A percentile compares a stretch with the other conserved stretches of the same genome.
phyloP scores from a whole-genome alignment of 2,888 invertebrate genomes.

The Drosophila prolongata region DNA sequence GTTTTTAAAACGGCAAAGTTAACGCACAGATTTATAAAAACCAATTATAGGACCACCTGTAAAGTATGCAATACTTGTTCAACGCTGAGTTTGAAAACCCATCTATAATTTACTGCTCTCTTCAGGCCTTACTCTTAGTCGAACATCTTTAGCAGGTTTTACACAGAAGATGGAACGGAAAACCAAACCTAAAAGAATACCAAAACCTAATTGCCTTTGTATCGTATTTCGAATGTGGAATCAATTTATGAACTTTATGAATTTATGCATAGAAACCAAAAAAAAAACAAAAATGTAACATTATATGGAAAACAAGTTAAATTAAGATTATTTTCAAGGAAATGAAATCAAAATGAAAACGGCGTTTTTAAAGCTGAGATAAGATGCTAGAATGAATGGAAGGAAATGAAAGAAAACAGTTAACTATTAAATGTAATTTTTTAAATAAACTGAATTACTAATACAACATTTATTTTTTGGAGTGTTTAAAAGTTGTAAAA shows the following conservation, averaged over 20 bases:
- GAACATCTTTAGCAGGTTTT: conserved; percentile 44
- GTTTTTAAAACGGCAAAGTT: conserved; percentile 25
- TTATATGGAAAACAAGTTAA: conserved; percentile 42
- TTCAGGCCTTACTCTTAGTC: conserved; percentile 47
- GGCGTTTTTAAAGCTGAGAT: conserved; percentile 37
- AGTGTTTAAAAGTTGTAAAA: conserved; percentile 81
- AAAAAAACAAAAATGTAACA: conserved; percentile 31
- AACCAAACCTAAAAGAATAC: conserved; percentile 33
- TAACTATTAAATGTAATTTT: conserved; percentile 80
- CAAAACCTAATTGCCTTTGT: conserved; percentile 77
- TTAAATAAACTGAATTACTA: conserved; percentile 62
- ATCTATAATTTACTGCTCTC: conserved; percentile 22
- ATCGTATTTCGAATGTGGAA: conserved; percentile 74
- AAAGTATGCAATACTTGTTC: conserved; percentile 67
- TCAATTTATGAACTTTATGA: conserved; percentile 73
- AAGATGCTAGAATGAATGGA: conserved; percentile 13
- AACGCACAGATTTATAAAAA: conserved; percentile 29
- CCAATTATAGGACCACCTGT: conserved; percentile 36
- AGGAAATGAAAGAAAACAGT: conserved; percentile 61
- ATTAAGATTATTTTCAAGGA: conserved; percentile 64
- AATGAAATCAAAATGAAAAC: conserved; percentile 68
- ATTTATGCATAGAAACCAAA: conserved; percentile 57
- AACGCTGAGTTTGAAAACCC: conserved; percentile 17
- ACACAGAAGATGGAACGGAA: conserved; percentile 37
- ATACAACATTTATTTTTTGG: conserved; percentile 79